Base-by-base conservation (phyloP, 1,140 invertebrate species). In the Latrodectus geometricus region DNA sequence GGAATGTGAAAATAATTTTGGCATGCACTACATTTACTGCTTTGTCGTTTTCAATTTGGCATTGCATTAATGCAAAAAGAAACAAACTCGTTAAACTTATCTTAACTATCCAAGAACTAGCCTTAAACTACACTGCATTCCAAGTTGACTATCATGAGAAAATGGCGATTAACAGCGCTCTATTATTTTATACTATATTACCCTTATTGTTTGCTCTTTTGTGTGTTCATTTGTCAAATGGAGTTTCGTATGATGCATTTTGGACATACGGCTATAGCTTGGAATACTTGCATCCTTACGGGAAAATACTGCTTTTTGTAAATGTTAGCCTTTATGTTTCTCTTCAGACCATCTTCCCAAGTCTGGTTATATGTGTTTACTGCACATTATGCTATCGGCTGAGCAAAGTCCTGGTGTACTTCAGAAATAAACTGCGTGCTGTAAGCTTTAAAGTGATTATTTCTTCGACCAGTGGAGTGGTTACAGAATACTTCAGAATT, bases 261-360 rank as follows among this genome's bases (percentile, higher is more conserved):
- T 81, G 79, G 79, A 81, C 79, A 3, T 81, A 35, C 68, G 68
- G 79, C 4, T 81, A 72, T 48, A 72, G 69, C 17, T 12, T 72
- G 9, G 79, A 69, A 52, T n/a, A 72, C 23, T 9, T 81, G 9
- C n/a, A 35, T 11, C n/a, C n/a, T 0, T 81, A n/a, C 14, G 49
- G 49, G 1, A 81, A 72, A n/a, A 9, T 72, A 12, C 14, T 81
- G 8, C 11, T 70, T 3, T 81, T 81, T 54, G 21, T 54, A 5
- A 72, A 54, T 9, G 68, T 81, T 35, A 81, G 50, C 35, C 2
- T 23, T 1, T 81, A 81, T 56, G 21, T 35, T 0, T 72, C 68
- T 12, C 52, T 81, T 14, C 79, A 81, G 17, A 20, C 50, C 9
- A 23, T 81, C 8, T 81, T 81, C 17, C 79, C 79, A n/a, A 68